Conservation (phyloP, 1,140 invertebrate species). For the Drosophila santomea region DNA sequence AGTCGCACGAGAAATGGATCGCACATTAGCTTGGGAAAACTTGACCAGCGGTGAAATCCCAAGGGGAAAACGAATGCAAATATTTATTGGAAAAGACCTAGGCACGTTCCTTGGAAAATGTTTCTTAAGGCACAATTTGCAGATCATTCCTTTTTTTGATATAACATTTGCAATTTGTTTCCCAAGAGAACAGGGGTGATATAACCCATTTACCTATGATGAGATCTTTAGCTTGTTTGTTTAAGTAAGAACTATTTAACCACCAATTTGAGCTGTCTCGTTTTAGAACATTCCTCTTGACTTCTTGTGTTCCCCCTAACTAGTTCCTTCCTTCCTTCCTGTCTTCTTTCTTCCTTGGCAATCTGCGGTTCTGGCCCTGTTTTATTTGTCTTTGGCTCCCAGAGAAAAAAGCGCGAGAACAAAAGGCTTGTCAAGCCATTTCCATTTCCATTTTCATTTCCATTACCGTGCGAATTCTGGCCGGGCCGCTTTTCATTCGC, state of each 20-base stretch:
- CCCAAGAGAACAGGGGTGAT: background rate
- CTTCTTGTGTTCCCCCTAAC: background rate
- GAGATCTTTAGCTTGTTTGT: background rate
- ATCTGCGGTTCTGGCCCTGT: conserved; percentile 14
- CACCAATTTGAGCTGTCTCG: background rate
- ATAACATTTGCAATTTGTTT: background rate
- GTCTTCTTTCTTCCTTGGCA: conserved; percentile 4
- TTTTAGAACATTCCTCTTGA: conserved; percentile 2
- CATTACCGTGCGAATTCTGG: conserved; percentile 70
- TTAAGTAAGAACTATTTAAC: background rate
- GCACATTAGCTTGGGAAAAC: conserved; percentile 25
- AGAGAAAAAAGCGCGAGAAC: conserved; percentile 17
- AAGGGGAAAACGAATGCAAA: conserved; percentile 1
- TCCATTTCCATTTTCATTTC: conserved; percentile 68
- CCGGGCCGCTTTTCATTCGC: conserved; percentile 35
- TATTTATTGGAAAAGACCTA: conserved; percentile 4
- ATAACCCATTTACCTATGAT: background rate
- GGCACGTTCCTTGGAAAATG: background rate
- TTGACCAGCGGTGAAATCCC: conserved; percentile 11
- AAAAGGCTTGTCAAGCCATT: conserved; percentile 72
- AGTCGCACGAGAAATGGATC: conserved; percentile 44
- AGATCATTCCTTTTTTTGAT: no score
- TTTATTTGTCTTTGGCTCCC: conserved; percentile 24
- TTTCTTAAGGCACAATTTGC: background rate
- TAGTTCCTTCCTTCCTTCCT: conserved; percentile 9